Evolutionary conservation across 1,140 invertebrate species (phyloP), one percentile per base, ranked within the genome.

Genomic region (Dryas iulia): DNA sequence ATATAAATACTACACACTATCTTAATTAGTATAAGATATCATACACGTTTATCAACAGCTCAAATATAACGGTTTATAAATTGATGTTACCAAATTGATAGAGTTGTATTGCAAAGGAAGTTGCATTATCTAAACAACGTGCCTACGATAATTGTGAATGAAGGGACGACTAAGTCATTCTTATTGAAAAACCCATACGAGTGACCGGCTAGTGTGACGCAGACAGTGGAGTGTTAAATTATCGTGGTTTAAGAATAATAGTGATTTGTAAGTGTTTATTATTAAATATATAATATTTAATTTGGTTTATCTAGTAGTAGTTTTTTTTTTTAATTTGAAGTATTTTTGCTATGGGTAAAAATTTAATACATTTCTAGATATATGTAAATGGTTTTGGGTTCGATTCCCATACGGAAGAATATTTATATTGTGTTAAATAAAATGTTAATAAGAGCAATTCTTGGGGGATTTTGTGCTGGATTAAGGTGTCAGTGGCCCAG

Each of bases 91-190:
- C n/a, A 39, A 39, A 39, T 39, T 14, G 56, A 66, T 59, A 66
- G 57, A 47, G 60, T 69, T 35, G 35, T 31, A 60, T 24, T 60
- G 59, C 66, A 59, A 67, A 72, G 71, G 73, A 75, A 72, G 56
- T 72, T 54, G 62, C 33, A 64, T 68, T 72, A 74, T 74, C 69
- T 61, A 39, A n/a, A 35, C 35, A 35, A 59, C 52, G 33, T 70
- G 72, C 70, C 73, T 35, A 3, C 24, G 30, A 66, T 69, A 76
- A 68, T 68, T 76, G 70, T 53, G 59, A 65, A 61, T 69, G 28
- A 47, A 60, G 30, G n/a, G n/a, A 69, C 63, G 64, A 8, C 33
- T 39, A 14, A 39, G 33, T 66, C 71, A 76, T 53, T 76, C 53
- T 39, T 56, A 31, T 21, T 64, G 35, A 64, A 57, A 72, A 67